phyloP scores from a whole-genome alignment of 2,888 invertebrate genomes.

The Macaria liturata region DNA sequence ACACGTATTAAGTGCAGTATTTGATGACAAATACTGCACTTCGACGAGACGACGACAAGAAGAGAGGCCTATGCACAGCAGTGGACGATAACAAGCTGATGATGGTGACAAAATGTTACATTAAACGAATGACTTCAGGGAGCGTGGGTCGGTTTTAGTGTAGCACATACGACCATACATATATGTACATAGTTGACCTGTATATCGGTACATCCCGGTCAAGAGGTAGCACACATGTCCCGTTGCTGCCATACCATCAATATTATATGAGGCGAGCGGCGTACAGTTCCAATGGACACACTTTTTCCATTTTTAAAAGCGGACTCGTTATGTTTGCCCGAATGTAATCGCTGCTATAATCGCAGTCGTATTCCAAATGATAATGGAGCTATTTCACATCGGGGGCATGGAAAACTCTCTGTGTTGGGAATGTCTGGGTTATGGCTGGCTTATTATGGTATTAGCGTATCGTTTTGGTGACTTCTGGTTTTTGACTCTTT shows the following conservation, averaged over 20 bases:
- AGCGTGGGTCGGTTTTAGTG: slow-evolving; percentile 15
- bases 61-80: no score
- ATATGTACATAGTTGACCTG: slow-evolving; percentile 29
- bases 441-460: no score
- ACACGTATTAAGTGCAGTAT: no score
- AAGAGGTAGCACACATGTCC: slow-evolving; percentile 32
- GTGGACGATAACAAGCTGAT: no score
- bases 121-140: slow-evolving; percentile 13
- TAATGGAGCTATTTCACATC: slow-evolving; percentile 13
- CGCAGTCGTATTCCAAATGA: slow-evolving; percentile 24
- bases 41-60: no score
- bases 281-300: slow-evolving; percentile 39
- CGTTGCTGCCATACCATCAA: slow-evolving; percentile 48
- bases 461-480: no score
- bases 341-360: slow-evolving; percentile 33
- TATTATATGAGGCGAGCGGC: slow-evolving; percentile 55
- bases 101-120: slow-evolving; percentile 13
- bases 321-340: slow-evolving; percentile 24
- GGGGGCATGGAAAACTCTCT: slow-evolving; percentile 7
- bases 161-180: slow-evolving; percentile 3
- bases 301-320: slow-evolving; percentile 37
- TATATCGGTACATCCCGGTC: slow-evolving; percentile 33
- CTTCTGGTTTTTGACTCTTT: background rate
- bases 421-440: slow-evolving; percentile 6
- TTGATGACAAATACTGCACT: no score